Conservation (phyloP, 1,140 invertebrate species). For the Platorchestia sp. region DNA sequence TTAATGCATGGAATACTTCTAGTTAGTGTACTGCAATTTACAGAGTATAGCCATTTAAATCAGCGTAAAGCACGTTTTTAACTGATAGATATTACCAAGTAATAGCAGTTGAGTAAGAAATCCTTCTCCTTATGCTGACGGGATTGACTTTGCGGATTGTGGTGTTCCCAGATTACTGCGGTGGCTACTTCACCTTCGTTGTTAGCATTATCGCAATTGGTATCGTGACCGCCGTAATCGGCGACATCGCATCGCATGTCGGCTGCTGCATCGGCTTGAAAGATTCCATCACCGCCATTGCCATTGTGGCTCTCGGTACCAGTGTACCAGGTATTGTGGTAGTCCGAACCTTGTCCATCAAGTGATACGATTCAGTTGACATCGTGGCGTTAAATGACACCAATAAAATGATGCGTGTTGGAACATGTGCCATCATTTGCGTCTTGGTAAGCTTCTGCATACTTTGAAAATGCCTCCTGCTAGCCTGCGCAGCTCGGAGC, state of each 20-base stretch:
- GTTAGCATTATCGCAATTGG: conserved; percentile 78
- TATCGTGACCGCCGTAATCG: conserved; percentile 79
- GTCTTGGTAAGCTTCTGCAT: background rate
- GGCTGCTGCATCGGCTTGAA: conserved; percentile 79
- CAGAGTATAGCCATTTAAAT: background rate
- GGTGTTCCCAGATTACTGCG: conserved; percentile 60
- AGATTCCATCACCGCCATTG: conserved; percentile 79
- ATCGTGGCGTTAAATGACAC: background rate
- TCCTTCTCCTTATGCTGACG: background rate
- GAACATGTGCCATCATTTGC: background rate
- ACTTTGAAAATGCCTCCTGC: background rate
- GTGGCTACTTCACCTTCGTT: conserved; percentile 78
- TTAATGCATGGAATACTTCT: background rate
- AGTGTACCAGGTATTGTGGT: conserved; percentile 76
- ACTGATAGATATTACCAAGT: background rate
- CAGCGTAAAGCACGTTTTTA: background rate
- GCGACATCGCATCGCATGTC: conserved; percentile 78
- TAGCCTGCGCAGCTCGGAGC: background rate
- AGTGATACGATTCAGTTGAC: background rate
- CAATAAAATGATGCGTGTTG: background rate
- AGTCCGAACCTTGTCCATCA: background rate
- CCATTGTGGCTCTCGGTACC: conserved; percentile 78
- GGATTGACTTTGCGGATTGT: background rate
- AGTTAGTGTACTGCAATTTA: background rate
- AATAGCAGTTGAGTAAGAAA: background rate